Conservation (phyloP, 2,797 vertebrate genomes). For the Carduelis carduelis region DNA sequence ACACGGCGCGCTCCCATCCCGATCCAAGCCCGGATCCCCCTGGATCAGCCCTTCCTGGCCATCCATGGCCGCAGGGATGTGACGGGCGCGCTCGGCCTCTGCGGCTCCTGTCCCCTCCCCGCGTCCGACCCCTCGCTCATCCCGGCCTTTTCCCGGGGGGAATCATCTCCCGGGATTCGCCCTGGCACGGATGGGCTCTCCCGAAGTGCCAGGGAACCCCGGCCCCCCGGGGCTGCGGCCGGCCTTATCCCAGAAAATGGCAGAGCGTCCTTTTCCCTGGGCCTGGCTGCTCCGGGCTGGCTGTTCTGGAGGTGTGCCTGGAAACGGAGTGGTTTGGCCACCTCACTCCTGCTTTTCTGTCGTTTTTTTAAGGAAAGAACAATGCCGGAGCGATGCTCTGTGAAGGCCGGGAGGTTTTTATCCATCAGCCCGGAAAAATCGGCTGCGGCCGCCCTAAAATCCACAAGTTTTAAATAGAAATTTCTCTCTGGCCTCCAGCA, state of each 20-base stretch:
- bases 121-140: not conserved
- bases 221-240: not conserved
- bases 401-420: not conserved
- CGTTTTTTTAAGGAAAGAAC: not conserved
- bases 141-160: not conserved
- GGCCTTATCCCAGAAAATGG: not conserved
- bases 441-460: not conserved
- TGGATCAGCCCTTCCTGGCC: not conserved
- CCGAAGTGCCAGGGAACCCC: not conserved
- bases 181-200: not conserved
- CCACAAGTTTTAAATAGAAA: not conserved
- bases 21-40: accelerated
- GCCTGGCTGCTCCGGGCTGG: too few relatives aligned
- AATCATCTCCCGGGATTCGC: not conserved
- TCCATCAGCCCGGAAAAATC: not conserved
- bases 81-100: not conserved
- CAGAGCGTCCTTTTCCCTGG: not conserved
- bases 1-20: not conserved
- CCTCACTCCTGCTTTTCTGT: accelerated
- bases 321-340: not conserved
- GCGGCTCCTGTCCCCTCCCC: not conserved
- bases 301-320: not conserved
- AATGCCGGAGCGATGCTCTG: accelerated
- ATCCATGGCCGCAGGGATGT: not conserved
- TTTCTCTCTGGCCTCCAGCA: not conserved